Percentiles rank a stretch among this genome's conserved stretches.
Evolutionary conservation across 2,888 invertebrate genomes (phyloP).

Genomic region (Allophyes oxyacanthae): DNA sequence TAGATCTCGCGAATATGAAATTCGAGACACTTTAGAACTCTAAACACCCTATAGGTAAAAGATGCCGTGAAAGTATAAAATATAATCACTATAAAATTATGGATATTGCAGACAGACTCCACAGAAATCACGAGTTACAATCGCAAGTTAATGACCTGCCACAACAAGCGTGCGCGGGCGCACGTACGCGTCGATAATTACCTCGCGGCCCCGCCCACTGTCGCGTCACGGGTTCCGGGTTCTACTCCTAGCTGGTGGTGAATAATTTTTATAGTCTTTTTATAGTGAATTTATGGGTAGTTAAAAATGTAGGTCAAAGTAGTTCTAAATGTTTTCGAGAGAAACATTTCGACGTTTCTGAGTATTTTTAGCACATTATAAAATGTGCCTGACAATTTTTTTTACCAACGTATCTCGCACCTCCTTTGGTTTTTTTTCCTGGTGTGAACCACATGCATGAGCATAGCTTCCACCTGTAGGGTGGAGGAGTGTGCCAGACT

Average conservation of each 20-base stretch:
- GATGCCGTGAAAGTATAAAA: no score
- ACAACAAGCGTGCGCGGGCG: slow-evolving; percentile 61
- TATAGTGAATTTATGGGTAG: no score
- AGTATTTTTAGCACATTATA: no score
- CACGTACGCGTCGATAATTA: slow-evolving; percentile 60
- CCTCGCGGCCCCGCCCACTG: slow-evolving; percentile 6
- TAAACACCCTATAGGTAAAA: neutral
- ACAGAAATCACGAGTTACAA: slow-evolving; percentile 4
- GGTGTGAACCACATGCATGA: no score
- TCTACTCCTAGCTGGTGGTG: slow-evolving; percentile 1
- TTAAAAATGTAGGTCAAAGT: neutral
- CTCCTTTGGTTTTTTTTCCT: no score
- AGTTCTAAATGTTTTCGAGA: neutral
- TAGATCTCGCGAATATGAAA: no score
- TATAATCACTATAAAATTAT: neutral
- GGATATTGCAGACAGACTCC: slow-evolving; percentile 2
- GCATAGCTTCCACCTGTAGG: no score
- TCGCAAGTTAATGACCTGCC: slow-evolving; percentile 64
- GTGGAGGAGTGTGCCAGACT: no score
- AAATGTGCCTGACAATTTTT: no score
- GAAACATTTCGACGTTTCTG: no score
- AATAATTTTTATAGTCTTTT: neutral
- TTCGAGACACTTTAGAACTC: no score
- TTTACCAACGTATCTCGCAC: no score
- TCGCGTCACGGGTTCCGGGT: slow-evolving; percentile 8